Conservation (phyloP, 2,888 invertebrate species). For the Melanchra persicariae region DNA sequence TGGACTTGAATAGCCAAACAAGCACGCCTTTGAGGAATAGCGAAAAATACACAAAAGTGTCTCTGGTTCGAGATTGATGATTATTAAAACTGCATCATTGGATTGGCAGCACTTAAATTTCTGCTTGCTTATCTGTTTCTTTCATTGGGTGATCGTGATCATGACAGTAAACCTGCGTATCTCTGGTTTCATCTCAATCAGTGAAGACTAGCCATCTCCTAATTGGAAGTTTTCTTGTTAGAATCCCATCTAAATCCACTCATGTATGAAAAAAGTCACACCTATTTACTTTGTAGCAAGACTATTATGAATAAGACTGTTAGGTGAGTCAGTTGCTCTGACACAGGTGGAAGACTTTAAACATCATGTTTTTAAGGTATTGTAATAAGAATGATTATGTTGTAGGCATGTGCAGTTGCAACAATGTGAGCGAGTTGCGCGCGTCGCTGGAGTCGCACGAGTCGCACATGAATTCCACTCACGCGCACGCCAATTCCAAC, state of each 20-base stretch:
- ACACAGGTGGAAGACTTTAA: constrained; percentile 5
- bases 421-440: constrained; percentile 80
- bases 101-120: neutral
- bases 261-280: neutral
- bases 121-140: neutral
- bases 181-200: too few species aligned
- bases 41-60: neutral
- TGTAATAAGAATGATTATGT: constrained; percentile 53
- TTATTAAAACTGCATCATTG: too few species aligned
- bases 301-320: constrained; percentile 23
- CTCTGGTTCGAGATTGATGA: neutral
- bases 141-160: too few species aligned
- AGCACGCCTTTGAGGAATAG: too few species aligned
- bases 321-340: constrained; percentile 18
- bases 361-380: too few species aligned
- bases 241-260: neutral
- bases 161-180: too few species aligned
- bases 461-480: constrained; percentile 81
- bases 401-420: constrained; percentile 88
- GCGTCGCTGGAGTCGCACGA: constrained; percentile 86
- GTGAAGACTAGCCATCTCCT: too few species aligned
- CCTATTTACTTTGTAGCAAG: neutral
- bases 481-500: constrained; percentile 80
- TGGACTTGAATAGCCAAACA: too few species aligned
- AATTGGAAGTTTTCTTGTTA: neutral